Base-by-base conservation (phyloP, 2,888 invertebrate genomes). In the Amblyjoppa fuscipennis region DNA sequence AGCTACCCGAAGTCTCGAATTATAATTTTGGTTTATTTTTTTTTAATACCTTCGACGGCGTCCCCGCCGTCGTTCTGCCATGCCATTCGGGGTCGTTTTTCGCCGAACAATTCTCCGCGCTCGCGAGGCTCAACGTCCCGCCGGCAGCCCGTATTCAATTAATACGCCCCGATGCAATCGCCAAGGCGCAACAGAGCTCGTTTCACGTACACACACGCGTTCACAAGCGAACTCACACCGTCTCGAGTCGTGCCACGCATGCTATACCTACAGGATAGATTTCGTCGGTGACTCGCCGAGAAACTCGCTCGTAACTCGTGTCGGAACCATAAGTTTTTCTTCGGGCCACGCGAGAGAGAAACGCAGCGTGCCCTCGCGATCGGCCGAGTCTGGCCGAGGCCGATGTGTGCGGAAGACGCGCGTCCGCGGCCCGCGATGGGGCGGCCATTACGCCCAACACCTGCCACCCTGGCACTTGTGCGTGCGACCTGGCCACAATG, bases 371-470 rank as follows among this genome's bases (percentile, higher is more conserved):
- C 66, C 77, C 83, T 45, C n/a, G 78, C 74, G 81, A 68, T 85
- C 78, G 71, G 68, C 78, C 41, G 69, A 70, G 56, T 66, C 68
- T 0, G 56, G 78, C 76, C 82, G 66, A 76, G 49, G 56, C 71
- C 81, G 20, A 20, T 79, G 77, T 75, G 49, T 71, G 80, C 84
- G 41, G 41, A 69, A 78, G 83, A 84, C 85, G 80, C 78, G 79
- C 78, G 74, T 85, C 83, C 71, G 66, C 78, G 80, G 82, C 89
- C 77, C 91, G 90, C 89, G 89, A 74, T 83, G 85, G 89, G 88
- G 88, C 91, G 91, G 93, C 93, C 93, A 93, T 94, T 94, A 93
- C 92, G 86, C 77, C 83, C 89, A 93, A 90, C 93, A 93, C 93
- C 93, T 93, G 93, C 93, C 92, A 91, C 91, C 89, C 90, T 89